Conservation (phyloP, 2,113 vertebrate species). For the Petaurus breviceps region DNA sequence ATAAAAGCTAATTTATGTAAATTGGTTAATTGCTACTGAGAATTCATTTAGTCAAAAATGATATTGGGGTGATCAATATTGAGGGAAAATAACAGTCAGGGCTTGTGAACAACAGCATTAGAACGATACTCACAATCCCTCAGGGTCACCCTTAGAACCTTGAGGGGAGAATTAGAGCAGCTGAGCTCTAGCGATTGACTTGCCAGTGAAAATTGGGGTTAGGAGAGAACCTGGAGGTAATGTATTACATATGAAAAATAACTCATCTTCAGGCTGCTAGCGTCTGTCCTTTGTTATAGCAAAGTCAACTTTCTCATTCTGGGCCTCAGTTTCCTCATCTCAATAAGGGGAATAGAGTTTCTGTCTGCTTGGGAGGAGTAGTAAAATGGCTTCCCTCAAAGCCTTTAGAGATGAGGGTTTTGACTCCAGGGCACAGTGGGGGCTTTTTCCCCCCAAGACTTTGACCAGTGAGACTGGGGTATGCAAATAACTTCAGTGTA, state of each 20-base stretch:
- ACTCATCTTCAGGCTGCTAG: neutral
- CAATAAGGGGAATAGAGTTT: neutral
- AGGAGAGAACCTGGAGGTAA: neutral
- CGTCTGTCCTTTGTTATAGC: neutral
- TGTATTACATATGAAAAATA: neutral
- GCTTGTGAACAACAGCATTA: neutral
- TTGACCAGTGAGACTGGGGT: neutral
- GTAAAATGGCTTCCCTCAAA: neutral
- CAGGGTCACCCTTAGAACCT: neutral
- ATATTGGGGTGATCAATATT: neutral
- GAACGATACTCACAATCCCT: neutral
- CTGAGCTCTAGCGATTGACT: neutral
- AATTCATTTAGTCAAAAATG: neutral
- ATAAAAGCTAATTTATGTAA: neutral
- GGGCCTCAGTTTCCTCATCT: neutral
- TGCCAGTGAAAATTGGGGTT: neutral
- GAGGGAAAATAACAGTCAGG: neutral
- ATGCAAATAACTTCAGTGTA: constrained; percentile 63
- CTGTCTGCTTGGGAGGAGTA: neutral
- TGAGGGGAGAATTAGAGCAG: neutral
- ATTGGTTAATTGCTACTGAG: neutral
- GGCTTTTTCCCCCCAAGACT: accelerated
- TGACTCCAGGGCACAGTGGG: neutral
- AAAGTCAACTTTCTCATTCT: neutral
- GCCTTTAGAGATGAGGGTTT: neutral